Percentiles rank a stretch among this genome's conserved stretches.
Conservation (phyloP, 37 sponge, comb jelly and placozoan genomes). For the Oopsacas minuta region DNA sequence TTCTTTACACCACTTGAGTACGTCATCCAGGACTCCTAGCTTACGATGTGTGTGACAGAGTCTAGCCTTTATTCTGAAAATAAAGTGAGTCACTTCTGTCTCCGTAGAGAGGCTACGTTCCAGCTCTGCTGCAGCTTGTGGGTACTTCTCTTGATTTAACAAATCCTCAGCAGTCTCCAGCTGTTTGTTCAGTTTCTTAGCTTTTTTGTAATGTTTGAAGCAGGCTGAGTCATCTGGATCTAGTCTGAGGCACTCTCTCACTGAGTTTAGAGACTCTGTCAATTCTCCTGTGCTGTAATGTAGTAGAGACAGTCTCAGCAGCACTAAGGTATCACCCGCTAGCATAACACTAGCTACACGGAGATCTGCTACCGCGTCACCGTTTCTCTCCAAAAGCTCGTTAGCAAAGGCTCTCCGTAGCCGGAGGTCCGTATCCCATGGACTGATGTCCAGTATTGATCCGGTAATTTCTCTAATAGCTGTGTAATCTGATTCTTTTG, state of each 20-base stretch:
- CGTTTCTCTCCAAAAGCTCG: constrained; percentile 36
- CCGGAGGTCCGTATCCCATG: constrained; percentile 61
- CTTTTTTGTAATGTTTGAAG: constrained; percentile 84
- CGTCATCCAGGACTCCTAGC: constrained; percentile 30
- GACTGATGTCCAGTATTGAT: constrained; percentile 39
- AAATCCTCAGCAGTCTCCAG: constrained; percentile 39
- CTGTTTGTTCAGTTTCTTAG: constrained; percentile 85
- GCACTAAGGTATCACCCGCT: constrained; percentile 55
- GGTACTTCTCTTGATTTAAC: constrained; percentile 46
- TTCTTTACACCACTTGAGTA: constrained; percentile 50
- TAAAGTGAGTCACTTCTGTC: constrained; percentile 16
- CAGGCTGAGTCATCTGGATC: constrained; percentile 85
- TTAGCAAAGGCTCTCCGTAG: constrained; percentile 57
- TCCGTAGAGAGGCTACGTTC: constrained; percentile 42
- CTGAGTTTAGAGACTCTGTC: constrained; percentile 76
- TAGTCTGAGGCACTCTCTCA: constrained; percentile 80
- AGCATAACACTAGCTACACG: constrained; percentile 29
- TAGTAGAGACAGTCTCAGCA: constrained; percentile 48
- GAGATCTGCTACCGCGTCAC: constrained; percentile 70
- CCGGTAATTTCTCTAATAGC: not conserved
- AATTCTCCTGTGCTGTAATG: constrained; percentile 74
- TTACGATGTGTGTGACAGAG: constrained; percentile 46
- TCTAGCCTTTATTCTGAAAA: constrained; percentile 20
- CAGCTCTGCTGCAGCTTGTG: constrained; percentile 51
- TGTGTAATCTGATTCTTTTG: not conserved